phyloP scores from a whole-genome alignment of 2,113 vertebrate genomes.

The Calidris pygmaea region DNA sequence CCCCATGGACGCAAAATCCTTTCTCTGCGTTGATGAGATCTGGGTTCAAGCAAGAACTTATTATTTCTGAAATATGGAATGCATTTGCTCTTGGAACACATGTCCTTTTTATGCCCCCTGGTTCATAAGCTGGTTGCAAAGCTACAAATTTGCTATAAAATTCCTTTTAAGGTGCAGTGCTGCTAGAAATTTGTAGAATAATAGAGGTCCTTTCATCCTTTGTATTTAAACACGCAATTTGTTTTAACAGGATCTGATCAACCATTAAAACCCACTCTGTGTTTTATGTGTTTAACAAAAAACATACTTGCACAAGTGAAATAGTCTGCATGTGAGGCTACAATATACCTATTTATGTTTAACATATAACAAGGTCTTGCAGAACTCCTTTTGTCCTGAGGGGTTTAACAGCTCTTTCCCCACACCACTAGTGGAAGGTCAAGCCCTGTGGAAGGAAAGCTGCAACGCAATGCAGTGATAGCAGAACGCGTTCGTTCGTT shows the following conservation, averaged over 20 bases:
- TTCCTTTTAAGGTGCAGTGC: conserved; percentile 55
- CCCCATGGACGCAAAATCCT: background rate
- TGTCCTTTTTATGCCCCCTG: conserved; percentile 55
- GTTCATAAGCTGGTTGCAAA: conserved; percentile 60
- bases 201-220: conserved; percentile 63
- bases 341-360: conserved; percentile 22
- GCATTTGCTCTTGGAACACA: conserved; percentile 60
- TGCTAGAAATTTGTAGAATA: conserved; percentile 69
- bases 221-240: conserved; percentile 67
- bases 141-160: conserved; percentile 70
- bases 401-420: background rate
- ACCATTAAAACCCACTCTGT: conserved; percentile 48
- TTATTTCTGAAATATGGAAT: conserved; percentile 68
- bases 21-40: background rate
- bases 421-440: background rate
- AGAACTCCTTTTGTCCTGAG: background rate
- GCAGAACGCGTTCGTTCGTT: rapidly evolving
- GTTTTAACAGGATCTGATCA: conserved; percentile 51
- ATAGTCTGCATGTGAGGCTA: conserved; percentile 14
- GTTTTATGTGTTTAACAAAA: conserved; percentile 67
- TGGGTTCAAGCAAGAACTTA: conserved; percentile 36
- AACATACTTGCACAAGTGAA: conserved; percentile 40
- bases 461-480: background rate
- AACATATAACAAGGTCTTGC: background rate
- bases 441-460: background rate